Base-by-base conservation (phyloP, 1,140 invertebrate genomes). In the Yoshiicerus persimilis region DNA sequence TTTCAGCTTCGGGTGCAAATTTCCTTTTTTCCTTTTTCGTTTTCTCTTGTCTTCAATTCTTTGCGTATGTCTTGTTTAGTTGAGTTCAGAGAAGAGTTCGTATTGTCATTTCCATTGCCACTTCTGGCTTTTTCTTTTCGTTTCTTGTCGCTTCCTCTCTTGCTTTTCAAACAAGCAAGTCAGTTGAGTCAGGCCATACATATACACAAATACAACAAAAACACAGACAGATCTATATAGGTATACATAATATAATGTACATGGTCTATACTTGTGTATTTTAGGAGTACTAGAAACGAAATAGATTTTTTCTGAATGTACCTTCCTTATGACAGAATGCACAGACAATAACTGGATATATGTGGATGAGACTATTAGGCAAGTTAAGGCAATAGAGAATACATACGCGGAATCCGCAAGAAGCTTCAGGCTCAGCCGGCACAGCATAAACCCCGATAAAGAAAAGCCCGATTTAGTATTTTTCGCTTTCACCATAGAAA, bases 51-150 rank as follows among this genome's bases (percentile, higher is more conserved):
- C 13, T 36, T 80, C 27, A n/a, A 80, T 80, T 20, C 75, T n/a
- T 34, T 32, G 75, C 34, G 75, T 80, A 70, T 38, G 75, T n/a
- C 32, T 80, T 80, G 30, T 80, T 80, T 80, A 23, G 34, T 38
- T 38, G 16, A 80, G 75, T 80, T 80, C 20, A 30, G 66, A 11
- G 13, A 16, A n/a, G 2, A 13, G 13, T 38, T 34, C 64, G 16
- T 25, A 80, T 80, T 80, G 75, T 80, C 75, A 80, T 80, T 80
- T 80, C 75, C 75, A 80, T 80, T 80, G 75, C 75, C 34, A 38
- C 75, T 80, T 80, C 32, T 80, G 75, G 16, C 34, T 80, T 80
- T 66, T 80, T 70, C 75, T 80, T 80, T 80, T n/a, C 34, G 30
- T 25, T 20, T 38, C 30, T n/a, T 36, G 34, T 38, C 75, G 27